Percentiles rank a stretch among this genome's conserved stretches.
These are phyloP conservation scores for Caenorhabditis sp. DNA, from an alignment of 2,888 invertebrate species.

Conservation along the genomic window DNA sequence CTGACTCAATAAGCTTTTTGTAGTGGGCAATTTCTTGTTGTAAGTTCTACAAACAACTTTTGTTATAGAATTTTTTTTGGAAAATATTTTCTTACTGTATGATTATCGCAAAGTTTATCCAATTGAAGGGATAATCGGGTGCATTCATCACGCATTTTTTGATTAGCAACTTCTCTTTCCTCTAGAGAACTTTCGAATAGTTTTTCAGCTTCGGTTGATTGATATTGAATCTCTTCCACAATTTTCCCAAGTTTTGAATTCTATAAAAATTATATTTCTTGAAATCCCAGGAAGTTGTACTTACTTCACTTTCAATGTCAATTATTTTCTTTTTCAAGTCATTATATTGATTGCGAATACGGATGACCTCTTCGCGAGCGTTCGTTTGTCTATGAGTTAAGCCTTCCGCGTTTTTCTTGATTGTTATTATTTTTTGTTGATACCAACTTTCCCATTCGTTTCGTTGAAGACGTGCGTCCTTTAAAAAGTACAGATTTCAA, in stretches of 20 bases:
- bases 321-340: constrained; percentile 26
- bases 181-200: constrained; percentile 19
- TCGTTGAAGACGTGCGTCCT: background rate
- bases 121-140: constrained; percentile 27
- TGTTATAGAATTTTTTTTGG: background rate
- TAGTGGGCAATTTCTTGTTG: constrained; percentile 28
- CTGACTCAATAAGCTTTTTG: constrained; percentile 31
- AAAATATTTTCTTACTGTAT: constrained; percentile 14
- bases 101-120: constrained; percentile 30
- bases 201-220: constrained; percentile 22
- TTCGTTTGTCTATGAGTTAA: constrained; percentile 15
- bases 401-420: constrained; percentile 22
- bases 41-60: constrained; percentile 14
- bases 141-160: constrained; percentile 32
- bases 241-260: constrained; percentile 24
- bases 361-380: constrained; percentile 24
- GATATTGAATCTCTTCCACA: constrained; percentile 22
- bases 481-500: background rate
- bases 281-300: no score
- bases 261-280: constrained; percentile 1
- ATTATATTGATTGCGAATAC: constrained; percentile 15
- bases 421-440: constrained; percentile 19
- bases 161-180: constrained; percentile 23
- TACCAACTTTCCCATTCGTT: constrained; percentile 40
- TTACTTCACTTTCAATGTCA: constrained; percentile 22